A percentile compares a stretch with the other conserved stretches of the same genome.
Evolutionary conservation across 2,888 invertebrate genomes (phyloP).

Genomic region (Xestia rhomboidea): DNA sequence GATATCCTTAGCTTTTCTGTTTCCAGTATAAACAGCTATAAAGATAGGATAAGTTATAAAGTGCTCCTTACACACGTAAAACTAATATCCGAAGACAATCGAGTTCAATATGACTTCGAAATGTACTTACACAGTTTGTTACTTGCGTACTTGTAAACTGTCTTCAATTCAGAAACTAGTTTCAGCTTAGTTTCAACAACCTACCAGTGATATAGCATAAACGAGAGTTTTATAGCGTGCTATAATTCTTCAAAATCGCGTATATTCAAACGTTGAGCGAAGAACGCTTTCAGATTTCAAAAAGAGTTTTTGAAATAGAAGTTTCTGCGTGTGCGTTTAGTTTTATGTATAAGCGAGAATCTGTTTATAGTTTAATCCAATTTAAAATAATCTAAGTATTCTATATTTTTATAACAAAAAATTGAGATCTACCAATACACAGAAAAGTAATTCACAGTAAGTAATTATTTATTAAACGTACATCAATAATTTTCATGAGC

Average conservation of each 20-base stretch:
- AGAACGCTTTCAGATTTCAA: slow-evolving; percentile 35
- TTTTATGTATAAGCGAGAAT: slow-evolving; percentile 4
- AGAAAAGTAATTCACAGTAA: slow-evolving; percentile 26
- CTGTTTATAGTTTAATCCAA: neutral
- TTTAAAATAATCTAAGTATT: neutral
- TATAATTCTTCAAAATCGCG: slow-evolving; percentile 39
- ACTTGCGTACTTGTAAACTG: slow-evolving; percentile 71
- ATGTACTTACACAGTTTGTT: slow-evolving; percentile 72
- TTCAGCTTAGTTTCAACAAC: slow-evolving; percentile 65
- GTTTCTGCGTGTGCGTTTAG: neutral
- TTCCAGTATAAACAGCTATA: slow-evolving; percentile 47
- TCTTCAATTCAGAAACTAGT: slow-evolving; percentile 74
- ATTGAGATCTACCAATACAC: neutral
- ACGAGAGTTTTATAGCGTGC: slow-evolving; percentile 59
- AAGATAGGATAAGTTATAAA: slow-evolving; percentile 56
- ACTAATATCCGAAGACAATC: slow-evolving; percentile 65
- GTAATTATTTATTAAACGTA: slow-evolving; percentile 2
- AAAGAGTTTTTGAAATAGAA: slow-evolving; percentile 24
- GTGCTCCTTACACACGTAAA: slow-evolving; percentile 62
- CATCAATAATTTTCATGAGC: neutral
- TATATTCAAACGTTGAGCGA: slow-evolving; percentile 27
- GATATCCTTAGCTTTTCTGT: slow-evolving; percentile 30
- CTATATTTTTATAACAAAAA: neutral
- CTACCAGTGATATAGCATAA: slow-evolving; percentile 54
- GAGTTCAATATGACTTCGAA: slow-evolving; percentile 76